Evolutionary conservation across 2,113 vertebrate genomes (phyloP), one percentile per base, ranked within the genome.

Genomic region (Rousettus leschenaultii): DNA sequence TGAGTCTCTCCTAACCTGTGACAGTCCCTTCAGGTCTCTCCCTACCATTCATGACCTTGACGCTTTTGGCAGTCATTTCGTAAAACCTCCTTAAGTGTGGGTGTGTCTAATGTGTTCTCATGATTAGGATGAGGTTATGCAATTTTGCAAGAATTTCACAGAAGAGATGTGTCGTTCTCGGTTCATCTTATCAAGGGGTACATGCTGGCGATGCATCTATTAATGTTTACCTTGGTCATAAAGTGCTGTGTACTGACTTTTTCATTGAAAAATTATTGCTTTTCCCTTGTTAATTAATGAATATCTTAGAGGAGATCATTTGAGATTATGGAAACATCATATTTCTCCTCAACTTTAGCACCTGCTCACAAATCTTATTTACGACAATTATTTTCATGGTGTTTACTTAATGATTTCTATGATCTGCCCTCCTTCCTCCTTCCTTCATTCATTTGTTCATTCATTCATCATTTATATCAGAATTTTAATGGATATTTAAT

Each of bases 131-230:
- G 33, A 89, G 33, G 14, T 59, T 7, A 26, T 15, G 6, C 22
- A 66, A 24, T 83, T 45, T 51, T 65, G 22, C 26, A 51, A 88
- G 92, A 73, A 82, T 73, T 53, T 48, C 55, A n/a, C 53, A 53
- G 40, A 48, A 57, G 24, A 3, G 4, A 11, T 7, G 2, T 33
- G 16, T 73, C 11, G 2, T 51, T 38, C 55, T 61, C 30, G 24
- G 26, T 40, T 43, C 9, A n/a, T 43, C 66, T 35, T 53, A 26
- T 16, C 66, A 53, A 70, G 43, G 7, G 21, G 45, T 11, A 1
- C 7, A 3, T n/a, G 55, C n/a, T 18, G 38, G 55, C 9, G 0
- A 3, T 33, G 1, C 13, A 33, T 22, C 48, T 48, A 13, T 24
- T 10, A 35, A 75, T 61, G n/a, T 68, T 78, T 21, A 48, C 38